Conservation (phyloP, 2,797 vertebrate species). For the Acridotheres tristis region DNA sequence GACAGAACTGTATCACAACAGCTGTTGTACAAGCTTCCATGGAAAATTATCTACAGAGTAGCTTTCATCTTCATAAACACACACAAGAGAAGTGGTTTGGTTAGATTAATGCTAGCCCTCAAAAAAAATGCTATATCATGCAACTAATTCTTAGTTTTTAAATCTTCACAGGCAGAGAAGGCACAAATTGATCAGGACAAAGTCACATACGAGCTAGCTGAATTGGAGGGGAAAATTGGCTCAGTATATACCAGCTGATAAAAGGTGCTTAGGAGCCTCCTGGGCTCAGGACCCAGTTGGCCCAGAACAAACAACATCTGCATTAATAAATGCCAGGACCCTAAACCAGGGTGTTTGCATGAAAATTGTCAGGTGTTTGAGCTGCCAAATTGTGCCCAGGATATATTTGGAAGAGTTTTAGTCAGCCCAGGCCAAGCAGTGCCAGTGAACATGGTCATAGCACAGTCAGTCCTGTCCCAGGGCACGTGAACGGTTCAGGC, state of each 20-base stretch:
- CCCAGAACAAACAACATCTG: background rate
- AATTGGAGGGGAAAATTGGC: background rate
- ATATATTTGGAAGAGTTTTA: background rate
- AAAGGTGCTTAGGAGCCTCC: background rate
- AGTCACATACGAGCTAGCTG: background rate
- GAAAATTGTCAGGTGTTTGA: background rate
- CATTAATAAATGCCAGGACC: background rate
- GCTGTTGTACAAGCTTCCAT: background rate
- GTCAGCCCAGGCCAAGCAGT: background rate
- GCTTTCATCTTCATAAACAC: background rate
- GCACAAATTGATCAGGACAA: background rate
- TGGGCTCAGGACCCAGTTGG: background rate
- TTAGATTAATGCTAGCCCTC: background rate
- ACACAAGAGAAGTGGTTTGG: background rate
- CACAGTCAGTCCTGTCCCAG: background rate
- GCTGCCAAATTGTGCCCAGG: background rate
- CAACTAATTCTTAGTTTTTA: background rate
- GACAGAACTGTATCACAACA: background rate
- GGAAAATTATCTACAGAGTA: background rate
- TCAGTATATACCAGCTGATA: background rate
- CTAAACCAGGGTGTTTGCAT: background rate
- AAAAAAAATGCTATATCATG: background rate
- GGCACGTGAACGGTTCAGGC: accelerated
- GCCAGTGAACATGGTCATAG: background rate
- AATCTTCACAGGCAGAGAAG: background rate